Conservation (phyloP, 1,140 invertebrate genomes). For the Globodera ellingtonae region DNA sequence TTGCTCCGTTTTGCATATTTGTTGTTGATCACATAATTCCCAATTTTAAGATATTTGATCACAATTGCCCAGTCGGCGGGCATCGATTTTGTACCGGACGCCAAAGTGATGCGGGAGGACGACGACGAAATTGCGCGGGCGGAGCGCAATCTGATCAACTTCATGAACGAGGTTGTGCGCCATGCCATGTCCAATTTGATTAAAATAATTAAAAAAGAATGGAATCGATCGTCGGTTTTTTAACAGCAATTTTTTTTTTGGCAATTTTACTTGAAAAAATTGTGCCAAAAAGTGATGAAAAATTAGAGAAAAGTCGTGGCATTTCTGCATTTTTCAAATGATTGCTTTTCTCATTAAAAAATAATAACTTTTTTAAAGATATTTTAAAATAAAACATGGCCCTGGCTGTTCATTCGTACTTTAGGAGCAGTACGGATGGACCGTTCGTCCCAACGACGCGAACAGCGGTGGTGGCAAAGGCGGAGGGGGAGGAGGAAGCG, state of each 20-base stretch:
- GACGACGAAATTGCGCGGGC: constrained; percentile 68
- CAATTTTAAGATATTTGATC: constrained; percentile 66
- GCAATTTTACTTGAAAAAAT: no score
- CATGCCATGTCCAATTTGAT: background rate
- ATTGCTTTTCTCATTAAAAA: no score
- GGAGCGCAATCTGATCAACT: constrained; percentile 80
- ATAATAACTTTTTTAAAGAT: no score
- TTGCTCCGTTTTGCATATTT: constrained; percentile 67
- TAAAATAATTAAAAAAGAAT: background rate
- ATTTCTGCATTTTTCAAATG: no score
- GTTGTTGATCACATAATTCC: no score
- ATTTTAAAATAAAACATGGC: no score
- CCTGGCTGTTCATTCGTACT: background rate
- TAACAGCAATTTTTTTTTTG: background rate
- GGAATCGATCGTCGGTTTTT: background rate
- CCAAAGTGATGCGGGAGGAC: constrained; percentile 79
- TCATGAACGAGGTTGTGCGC: constrained; percentile 61
- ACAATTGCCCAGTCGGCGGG: constrained; percentile 95
- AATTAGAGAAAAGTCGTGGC: no score
- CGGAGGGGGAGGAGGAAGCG: constrained; percentile 1
- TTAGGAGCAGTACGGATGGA: constrained; percentile 50
- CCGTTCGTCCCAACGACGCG: constrained; percentile 14
- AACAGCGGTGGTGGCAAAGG: background rate
- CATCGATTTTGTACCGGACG: constrained; percentile 87
- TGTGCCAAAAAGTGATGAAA: no score